A percentile compares a stretch with the other conserved stretches of the same genome.
Conservation (phyloP, 2,113 vertebrate species). For the Planiliza haematocheilus region DNA sequence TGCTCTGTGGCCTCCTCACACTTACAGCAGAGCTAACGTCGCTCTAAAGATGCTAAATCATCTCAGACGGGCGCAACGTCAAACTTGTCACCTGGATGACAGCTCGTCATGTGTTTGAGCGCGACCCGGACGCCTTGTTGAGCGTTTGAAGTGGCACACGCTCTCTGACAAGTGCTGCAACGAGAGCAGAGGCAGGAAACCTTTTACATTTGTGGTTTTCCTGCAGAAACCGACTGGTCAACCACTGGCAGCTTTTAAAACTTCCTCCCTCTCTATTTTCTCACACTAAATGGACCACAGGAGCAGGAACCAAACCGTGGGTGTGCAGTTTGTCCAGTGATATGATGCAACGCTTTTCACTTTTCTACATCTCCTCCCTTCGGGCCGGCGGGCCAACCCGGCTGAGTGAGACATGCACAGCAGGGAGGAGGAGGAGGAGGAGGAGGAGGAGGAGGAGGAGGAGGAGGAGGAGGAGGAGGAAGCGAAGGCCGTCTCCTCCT, state of each 20-base stretch:
- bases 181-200: slow-evolving; percentile 26
- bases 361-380: slow-evolving; percentile 46
- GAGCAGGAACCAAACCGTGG: background rate
- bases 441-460: slow-evolving; percentile 9
- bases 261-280: background rate
- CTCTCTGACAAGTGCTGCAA: slow-evolving; percentile 35
- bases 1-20: too few species aligned
- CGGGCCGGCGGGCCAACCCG: slow-evolving; percentile 55
- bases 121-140: slow-evolving; percentile 1
- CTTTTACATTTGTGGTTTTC: slow-evolving; percentile 55
- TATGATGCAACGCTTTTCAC: slow-evolving; percentile 70
- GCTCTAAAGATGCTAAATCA: background rate
- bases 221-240: slow-evolving; percentile 46
- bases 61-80: background rate
- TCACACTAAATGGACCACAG: slow-evolving; percentile 20
- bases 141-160: slow-evolving; percentile 16
- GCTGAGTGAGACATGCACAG: slow-evolving; percentile 64
- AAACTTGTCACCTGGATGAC: background rate
- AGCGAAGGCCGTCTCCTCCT: slow-evolving; percentile 58
- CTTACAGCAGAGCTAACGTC: background rate
- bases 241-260: slow-evolving; percentile 50
- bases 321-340: slow-evolving; percentile 24
- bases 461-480: slow-evolving; percentile 4
- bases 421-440: slow-evolving; percentile 46
- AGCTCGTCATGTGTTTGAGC: background rate